Conservation (phyloP, 1,140 invertebrate genomes). For the Pectinophora gossypiella region DNA sequence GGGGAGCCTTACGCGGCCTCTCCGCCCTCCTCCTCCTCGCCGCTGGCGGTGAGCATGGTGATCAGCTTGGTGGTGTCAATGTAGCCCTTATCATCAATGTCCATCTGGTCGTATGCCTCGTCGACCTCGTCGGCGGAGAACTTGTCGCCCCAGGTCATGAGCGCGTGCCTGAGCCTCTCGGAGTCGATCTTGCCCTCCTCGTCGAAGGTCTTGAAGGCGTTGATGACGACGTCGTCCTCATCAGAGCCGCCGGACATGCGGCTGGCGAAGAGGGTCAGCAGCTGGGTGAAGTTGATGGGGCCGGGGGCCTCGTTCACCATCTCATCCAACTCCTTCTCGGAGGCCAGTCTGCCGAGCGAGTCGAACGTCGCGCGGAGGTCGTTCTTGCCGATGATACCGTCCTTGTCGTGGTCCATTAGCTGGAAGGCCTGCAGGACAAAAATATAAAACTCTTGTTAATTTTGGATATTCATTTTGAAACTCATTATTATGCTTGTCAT, state of each 20-base stretch:
- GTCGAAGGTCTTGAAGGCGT: conserved; percentile 97
- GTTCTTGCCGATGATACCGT: conserved; percentile 96
- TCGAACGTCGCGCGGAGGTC: conserved; percentile 97
- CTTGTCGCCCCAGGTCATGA: conserved; percentile 98
- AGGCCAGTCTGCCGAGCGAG: conserved; percentile 92
- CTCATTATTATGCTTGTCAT: too few relatives aligned
- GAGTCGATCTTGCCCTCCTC: conserved; percentile 91
- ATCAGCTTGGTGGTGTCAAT: conserved; percentile 94
- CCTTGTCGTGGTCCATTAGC: conserved; percentile 99
- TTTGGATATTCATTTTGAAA: too few relatives aligned
- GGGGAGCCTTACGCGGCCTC: conserved; percentile 76
- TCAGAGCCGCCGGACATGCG: conserved; percentile 90
- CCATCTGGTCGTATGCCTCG: conserved; percentile 96
- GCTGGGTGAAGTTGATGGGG: conserved; percentile 96
- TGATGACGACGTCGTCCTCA: conserved; percentile 95
- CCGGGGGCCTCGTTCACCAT: conserved; percentile 94
- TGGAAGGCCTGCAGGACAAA: conserved; percentile 87
- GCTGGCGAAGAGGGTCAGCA: conserved; percentile 93
- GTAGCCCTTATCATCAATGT: conserved; percentile 93
- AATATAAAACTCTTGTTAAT: too few relatives aligned
- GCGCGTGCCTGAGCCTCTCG: conserved; percentile 93
- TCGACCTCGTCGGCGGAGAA: conserved; percentile 95
- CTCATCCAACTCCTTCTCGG: conserved; percentile 93
- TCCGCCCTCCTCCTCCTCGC: conserved; percentile 83
- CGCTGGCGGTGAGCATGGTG: conserved; percentile 89